These are phyloP conservation scores for Acrobasis consociella DNA, from an alignment of 2,888 invertebrate genomes.

Conservation along the genomic window DNA sequence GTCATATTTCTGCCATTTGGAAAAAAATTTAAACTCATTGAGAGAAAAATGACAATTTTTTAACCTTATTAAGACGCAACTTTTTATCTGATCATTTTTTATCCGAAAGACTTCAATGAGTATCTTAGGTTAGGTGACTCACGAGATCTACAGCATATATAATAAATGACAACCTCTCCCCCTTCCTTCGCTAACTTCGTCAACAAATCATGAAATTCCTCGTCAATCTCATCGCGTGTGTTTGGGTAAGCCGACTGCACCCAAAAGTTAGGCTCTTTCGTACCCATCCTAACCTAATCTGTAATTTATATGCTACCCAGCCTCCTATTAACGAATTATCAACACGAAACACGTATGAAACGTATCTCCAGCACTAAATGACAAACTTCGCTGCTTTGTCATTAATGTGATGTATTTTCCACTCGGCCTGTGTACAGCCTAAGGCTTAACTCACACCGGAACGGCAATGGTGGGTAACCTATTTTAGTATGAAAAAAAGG, in stretches of 20 bases:
- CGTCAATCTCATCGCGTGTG: not conserved
- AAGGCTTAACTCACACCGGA: too few relatives aligned
- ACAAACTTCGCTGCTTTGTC: constrained; percentile 2
- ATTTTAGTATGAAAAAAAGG: too few relatives aligned
- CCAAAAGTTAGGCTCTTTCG: constrained; percentile 8
- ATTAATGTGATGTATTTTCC: constrained; percentile 25
- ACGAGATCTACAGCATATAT: too few relatives aligned
- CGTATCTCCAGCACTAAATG: constrained; percentile 19
- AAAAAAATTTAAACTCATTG: too few relatives aligned
- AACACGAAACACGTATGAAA: constrained; percentile 24
- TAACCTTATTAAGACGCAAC: too few relatives aligned
- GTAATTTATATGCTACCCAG: constrained; percentile 15
- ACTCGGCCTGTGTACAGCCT: constrained; percentile 12
- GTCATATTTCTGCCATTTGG: too few relatives aligned
- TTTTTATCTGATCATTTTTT: too few relatives aligned
- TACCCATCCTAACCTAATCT: constrained; percentile 10
- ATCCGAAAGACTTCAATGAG: too few relatives aligned
- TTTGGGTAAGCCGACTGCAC: not conserved
- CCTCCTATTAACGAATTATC: constrained; percentile 18
- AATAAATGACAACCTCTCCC: too few relatives aligned
- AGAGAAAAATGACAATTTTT: too few relatives aligned
- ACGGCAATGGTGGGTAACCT: too few relatives aligned
- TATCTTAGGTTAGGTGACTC: too few relatives aligned
- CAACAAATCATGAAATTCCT: not conserved
- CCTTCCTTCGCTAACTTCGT: not conserved